Percentiles rank a stretch among this genome's conserved stretches.
Evolutionary conservation across 2,113 vertebrate genomes (phyloP).

Genomic region (Chloropsis cyanopogon): DNA sequence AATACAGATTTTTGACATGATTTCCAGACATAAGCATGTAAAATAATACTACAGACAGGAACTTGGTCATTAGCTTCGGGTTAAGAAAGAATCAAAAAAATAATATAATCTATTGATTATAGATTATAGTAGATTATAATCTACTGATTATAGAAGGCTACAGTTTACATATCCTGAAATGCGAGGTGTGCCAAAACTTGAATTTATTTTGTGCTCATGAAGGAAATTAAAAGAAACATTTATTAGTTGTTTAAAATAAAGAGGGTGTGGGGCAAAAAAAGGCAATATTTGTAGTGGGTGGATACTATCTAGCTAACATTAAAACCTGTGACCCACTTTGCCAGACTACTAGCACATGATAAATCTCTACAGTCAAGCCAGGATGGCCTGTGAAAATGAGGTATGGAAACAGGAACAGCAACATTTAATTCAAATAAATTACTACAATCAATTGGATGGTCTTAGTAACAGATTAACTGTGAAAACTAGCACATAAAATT

Average conservation of each 20-base stretch:
- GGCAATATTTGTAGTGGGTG: not conserved
- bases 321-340: not conserved
- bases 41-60: not conserved
- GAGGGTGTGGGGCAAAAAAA: fast-evolving
- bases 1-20: not conserved
- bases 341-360: not conserved
- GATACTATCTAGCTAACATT: not conserved
- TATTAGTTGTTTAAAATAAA: not conserved
- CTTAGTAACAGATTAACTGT: not conserved
- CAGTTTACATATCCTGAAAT: not conserved
- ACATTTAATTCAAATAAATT: not conserved
- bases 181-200: not conserved
- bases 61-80: not conserved
- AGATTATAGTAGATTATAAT: too few relatives aligned
- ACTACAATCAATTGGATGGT: not conserved
- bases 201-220: not conserved
- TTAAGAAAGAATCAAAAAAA: not conserved
- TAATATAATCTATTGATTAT: not conserved
- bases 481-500: not conserved
- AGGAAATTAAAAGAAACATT: not conserved
- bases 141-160: not conserved
- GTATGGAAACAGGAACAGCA: not conserved
- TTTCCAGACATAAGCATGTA: not conserved
- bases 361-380: not conserved
- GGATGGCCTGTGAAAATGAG: not conserved